Percentiles rank a stretch among this genome's conserved stretches.
Conservation (phyloP, 2,113 vertebrate species). For the Erpornis zantholeuca region DNA sequence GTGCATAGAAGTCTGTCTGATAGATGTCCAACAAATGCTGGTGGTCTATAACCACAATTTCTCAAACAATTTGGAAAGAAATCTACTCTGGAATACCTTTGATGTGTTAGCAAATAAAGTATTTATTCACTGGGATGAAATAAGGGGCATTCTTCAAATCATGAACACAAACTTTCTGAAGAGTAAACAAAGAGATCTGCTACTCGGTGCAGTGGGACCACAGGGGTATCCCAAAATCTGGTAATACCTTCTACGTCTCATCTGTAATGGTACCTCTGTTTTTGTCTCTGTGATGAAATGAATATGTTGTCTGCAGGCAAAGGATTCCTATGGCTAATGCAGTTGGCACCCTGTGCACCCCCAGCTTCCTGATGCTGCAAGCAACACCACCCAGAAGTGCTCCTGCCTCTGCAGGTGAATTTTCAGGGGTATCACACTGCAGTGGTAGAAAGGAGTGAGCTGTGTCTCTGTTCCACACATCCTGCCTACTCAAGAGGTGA, state of each 20-base stretch:
- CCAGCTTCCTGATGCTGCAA: not conserved
- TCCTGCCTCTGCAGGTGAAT: not conserved
- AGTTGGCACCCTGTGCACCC: not conserved
- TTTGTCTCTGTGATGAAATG: not conserved
- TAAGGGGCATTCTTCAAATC: not conserved
- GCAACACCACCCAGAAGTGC: rapidly evolving
- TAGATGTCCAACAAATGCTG: not conserved
- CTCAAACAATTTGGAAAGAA: not conserved
- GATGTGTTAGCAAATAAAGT: not conserved
- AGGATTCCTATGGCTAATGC: not conserved
- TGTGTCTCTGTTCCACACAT: not conserved
- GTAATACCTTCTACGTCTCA: not conserved
- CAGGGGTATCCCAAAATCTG: not conserved
- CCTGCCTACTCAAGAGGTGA: not conserved
- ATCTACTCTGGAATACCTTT: not conserved
- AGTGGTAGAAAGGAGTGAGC: not conserved
- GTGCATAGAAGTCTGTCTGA: not conserved
- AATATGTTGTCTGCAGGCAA: not conserved
- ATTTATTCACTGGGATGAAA: not conserved
- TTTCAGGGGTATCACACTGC: not conserved
- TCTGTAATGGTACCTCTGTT: not conserved
- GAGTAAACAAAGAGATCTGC: not conserved
- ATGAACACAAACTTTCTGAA: not conserved
- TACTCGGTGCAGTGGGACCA: not conserved
- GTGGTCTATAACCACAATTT: not conserved